Conservation (phyloP, 2,113 vertebrate species). For the Anguilla rostrata region DNA sequence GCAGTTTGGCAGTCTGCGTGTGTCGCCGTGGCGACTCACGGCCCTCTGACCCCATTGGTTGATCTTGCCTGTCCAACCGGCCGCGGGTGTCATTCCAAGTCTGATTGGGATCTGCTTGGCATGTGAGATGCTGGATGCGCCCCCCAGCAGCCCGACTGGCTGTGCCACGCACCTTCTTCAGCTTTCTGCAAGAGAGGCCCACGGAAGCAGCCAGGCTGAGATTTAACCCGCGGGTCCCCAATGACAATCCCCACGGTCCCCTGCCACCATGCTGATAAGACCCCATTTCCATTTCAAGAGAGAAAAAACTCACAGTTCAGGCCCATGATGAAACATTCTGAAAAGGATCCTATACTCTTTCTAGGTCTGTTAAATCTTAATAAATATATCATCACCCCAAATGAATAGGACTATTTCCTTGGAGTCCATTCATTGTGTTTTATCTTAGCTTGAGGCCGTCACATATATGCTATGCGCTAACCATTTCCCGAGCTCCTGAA, state of each 20-base stretch:
- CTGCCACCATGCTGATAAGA: constrained; percentile 26
- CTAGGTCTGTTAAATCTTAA: background rate
- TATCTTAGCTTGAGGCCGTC: background rate
- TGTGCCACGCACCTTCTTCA: background rate
- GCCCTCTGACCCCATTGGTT: constrained; percentile 51
- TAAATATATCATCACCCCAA: background rate
- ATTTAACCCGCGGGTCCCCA: background rate
- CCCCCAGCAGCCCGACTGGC: background rate
- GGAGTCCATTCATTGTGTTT: background rate
- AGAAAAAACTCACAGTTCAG: background rate
- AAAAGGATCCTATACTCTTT: background rate
- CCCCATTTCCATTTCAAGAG: constrained; percentile 11
- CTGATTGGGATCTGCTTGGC: background rate
- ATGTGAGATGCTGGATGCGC: background rate
- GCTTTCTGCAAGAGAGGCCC: background rate
- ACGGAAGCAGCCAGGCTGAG: constrained; percentile 6
- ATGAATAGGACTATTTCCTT: background rate
- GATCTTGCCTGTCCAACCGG: constrained; percentile 37
- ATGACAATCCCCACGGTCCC: constrained; percentile 10
- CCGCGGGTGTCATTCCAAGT: background rate
- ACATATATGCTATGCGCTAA: no score
- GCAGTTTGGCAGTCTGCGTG: constrained; percentile 51
- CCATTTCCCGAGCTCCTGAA: no score
- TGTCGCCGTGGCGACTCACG: constrained; percentile 61
- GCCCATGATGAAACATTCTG: background rate